Evolutionary conservation across 2,113 vertebrate species (phyloP).

Genomic region (Lagenorhynchus albirostris): DNA sequence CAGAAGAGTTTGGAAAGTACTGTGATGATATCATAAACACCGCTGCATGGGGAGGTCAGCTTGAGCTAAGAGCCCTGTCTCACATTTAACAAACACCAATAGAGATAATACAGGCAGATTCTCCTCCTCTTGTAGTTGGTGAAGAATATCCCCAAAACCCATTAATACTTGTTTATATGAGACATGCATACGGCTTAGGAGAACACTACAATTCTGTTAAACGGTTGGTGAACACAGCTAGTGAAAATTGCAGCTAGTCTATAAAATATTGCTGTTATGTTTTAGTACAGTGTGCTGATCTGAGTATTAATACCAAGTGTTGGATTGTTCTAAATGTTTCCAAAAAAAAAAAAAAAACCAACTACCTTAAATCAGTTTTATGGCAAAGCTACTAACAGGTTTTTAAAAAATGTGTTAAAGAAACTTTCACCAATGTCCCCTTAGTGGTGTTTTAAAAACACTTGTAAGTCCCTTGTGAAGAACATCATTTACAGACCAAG

Average conservation of each 20-base stretch:
- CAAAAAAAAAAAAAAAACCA: conserved; percentile 53
- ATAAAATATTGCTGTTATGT: neutral
- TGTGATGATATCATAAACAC: conserved; percentile 93
- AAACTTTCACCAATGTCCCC: conserved; percentile 44
- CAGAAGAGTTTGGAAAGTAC: conserved; percentile 96
- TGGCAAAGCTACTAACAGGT: neutral
- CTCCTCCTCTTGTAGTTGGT: conserved; percentile 90
- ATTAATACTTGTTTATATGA: conserved; percentile 95
- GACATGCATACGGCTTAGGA: conserved; percentile 95
- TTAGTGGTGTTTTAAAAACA: conserved; percentile 56
- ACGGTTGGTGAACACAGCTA: conserved; percentile 82
- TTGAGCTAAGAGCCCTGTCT: conserved; percentile 95
- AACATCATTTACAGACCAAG: conserved; percentile 32
- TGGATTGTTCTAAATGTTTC: conserved; percentile 59
- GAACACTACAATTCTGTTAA: conserved; percentile 98
- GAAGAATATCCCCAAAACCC: conserved; percentile 89
- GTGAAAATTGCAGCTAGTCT: conserved; percentile 86
- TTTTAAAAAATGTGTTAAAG: conserved; percentile 45
- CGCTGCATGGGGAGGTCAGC: conserved; percentile 95
- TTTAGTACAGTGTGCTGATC: neutral
- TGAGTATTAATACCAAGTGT: conserved; percentile 44
- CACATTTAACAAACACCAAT: conserved; percentile 91
- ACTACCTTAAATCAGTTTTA: conserved; percentile 58
- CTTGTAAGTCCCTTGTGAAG: conserved; percentile 45
- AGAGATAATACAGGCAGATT: conserved; percentile 94